These are phyloP conservation scores for Hyperoplus lanceolatus DNA, from an alignment of 2,797 vertebrate genomes.

Conservation along the genomic window DNA sequence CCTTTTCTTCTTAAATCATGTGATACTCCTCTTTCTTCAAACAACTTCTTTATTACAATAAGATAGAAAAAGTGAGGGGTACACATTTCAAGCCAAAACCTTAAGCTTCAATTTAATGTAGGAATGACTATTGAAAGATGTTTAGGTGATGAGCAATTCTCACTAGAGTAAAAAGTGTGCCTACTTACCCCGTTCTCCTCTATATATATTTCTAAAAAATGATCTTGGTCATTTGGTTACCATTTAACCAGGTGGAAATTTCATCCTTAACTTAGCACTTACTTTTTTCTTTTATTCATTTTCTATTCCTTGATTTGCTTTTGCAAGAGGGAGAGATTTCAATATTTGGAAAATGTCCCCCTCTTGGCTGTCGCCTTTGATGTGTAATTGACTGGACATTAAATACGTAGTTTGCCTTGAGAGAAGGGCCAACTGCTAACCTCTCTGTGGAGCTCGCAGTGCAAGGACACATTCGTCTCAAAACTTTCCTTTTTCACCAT, in stretches of 20 bases:
- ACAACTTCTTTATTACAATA: too few species aligned
- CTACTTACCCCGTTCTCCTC: too few species aligned
- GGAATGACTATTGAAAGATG: too few species aligned
- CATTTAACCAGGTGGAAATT: not conserved
- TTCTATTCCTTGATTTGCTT: not conserved
- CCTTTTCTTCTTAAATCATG: too few species aligned
- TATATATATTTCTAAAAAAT: too few species aligned
- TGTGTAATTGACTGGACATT: slow-evolving; percentile 39
- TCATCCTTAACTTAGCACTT: not conserved
- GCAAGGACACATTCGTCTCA: not conserved
- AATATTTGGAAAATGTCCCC: not conserved
- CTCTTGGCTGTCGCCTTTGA: slow-evolving; percentile 6
- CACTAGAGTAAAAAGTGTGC: too few species aligned
- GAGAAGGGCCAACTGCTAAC: not conserved
- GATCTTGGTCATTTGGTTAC: too few species aligned
- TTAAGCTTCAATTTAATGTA: too few species aligned
- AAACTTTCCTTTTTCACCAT: not conserved
- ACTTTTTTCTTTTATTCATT: not conserved
- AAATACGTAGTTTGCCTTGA: slow-evolving; percentile 40
- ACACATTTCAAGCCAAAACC: too few species aligned
- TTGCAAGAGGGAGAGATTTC: not conserved
- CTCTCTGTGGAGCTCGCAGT: not conserved
- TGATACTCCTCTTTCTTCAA: too few species aligned
- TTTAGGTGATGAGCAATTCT: too few species aligned
- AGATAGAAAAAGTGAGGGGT: too few species aligned